Evolutionary conservation across 2,797 vertebrate genomes (phyloP).

Genomic region (Crocodylus rhombifer): DNA sequence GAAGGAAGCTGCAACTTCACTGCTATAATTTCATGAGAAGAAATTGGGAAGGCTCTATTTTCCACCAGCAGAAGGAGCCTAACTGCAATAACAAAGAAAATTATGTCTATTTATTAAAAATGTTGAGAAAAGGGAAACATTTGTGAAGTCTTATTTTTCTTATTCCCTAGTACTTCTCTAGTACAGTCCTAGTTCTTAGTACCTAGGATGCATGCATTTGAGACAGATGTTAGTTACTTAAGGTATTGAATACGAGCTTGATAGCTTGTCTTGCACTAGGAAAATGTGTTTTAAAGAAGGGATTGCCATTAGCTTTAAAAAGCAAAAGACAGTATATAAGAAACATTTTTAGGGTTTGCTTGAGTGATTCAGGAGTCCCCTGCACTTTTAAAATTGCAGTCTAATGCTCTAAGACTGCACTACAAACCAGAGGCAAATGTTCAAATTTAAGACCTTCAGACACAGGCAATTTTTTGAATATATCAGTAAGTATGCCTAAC

Average conservation of each 20-base stretch:
- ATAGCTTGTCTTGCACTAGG: neutral
- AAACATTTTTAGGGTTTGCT: neutral
- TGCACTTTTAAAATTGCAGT: neutral
- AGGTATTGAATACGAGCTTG: neutral
- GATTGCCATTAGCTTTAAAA: neutral
- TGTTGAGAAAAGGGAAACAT: neutral
- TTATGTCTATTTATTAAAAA: neutral
- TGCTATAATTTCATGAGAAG: neutral
- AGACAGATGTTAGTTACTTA: neutral
- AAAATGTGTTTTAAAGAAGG: neutral
- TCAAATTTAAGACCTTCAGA: neutral
- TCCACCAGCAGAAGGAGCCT: neutral
- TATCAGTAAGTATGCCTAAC: accelerated
- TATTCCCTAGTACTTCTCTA: neutral
- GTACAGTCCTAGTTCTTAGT: neutral
- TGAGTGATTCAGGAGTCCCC: neutral
- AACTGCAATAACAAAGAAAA: neutral
- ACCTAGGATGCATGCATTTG: neutral
- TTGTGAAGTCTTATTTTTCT: neutral
- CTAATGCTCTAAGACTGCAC: neutral
- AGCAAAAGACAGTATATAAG: neutral
- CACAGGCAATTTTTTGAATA: neutral
- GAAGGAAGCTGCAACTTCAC: neutral
- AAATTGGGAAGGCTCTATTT: neutral
- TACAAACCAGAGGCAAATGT: neutral